Conservation (phyloP, 35 echinoderm and acorn worm species). For the Hemicentrotus pulcherrimus region DNA sequence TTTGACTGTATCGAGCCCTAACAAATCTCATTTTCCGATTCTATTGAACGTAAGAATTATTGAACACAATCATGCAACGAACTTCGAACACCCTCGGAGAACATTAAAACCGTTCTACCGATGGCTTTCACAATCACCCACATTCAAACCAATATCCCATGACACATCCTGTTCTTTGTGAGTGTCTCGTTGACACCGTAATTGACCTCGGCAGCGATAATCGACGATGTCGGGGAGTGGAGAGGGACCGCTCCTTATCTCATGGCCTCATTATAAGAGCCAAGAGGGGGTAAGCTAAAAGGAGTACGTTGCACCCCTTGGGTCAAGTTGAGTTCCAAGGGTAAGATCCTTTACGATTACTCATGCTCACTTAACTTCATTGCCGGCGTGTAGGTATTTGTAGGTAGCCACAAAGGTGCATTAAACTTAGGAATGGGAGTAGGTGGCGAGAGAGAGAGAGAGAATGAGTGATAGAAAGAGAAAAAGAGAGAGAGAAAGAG, state of each 20-base stretch:
- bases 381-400: not conserved
- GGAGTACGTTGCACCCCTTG: not conserved
- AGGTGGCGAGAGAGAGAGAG: not conserved
- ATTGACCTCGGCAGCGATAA: not conserved
- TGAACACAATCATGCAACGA: too few relatives aligned
- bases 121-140: not conserved
- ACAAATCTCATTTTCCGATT: too few relatives aligned
- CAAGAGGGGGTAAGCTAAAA: not conserved
- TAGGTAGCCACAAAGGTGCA: not conserved
- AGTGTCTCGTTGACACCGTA: not conserved
- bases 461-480: not conserved
- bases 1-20: too few relatives aligned
- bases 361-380: not conserved
- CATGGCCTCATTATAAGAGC: not conserved
- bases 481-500: not conserved
- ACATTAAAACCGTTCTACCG: too few relatives aligned
- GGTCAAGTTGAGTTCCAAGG: slow-evolving; percentile 1
- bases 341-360: not conserved
- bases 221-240: not conserved
- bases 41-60: too few relatives aligned
- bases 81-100: too few relatives aligned
- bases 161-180: not conserved
- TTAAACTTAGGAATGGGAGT: not conserved
- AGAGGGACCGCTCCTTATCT: slow-evolving; percentile 15
- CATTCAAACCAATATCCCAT: not conserved